phyloP scores from a whole-genome alignment of 2,113 vertebrate genomes.

The Myocastor coypus region DNA sequence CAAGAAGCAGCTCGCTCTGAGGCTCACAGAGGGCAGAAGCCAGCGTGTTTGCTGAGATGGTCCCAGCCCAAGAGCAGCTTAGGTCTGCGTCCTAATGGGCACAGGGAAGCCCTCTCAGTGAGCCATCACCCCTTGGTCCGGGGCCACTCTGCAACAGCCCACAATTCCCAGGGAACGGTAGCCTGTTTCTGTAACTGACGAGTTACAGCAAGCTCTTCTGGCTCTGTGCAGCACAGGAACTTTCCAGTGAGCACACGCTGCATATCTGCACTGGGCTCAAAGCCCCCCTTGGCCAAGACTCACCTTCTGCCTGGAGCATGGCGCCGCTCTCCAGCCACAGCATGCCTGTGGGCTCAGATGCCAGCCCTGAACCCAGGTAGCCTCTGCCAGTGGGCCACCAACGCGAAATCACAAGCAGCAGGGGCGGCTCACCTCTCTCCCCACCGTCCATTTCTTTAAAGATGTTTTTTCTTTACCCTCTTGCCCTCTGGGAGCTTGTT shows the following conservation, averaged over 20 bases:
- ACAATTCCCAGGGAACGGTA: slow-evolving; percentile 37
- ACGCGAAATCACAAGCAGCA: background rate
- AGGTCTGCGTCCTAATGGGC: background rate
- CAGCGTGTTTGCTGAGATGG: background rate
- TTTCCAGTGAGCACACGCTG: background rate
- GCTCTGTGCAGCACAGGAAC: background rate
- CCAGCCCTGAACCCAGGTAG: background rate
- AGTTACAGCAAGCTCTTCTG: background rate
- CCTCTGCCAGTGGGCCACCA: background rate
- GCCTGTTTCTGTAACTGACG: background rate
- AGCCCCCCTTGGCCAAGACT: background rate
- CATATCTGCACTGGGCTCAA: background rate
- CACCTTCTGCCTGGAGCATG: background rate
- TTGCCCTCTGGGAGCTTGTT: background rate
- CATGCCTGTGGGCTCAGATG: background rate
- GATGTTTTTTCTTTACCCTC: background rate
- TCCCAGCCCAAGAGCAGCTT: background rate
- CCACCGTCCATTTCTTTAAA: background rate
- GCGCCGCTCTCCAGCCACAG: background rate
- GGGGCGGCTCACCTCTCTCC: background rate
- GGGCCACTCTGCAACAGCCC: background rate
- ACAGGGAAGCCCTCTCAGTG: background rate
- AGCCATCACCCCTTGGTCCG: background rate
- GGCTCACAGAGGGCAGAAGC: background rate
- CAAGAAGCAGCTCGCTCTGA: background rate